phyloP scores from a whole-genome alignment of 2,113 vertebrate species.

The Herpailurus yagouaroundi region DNA sequence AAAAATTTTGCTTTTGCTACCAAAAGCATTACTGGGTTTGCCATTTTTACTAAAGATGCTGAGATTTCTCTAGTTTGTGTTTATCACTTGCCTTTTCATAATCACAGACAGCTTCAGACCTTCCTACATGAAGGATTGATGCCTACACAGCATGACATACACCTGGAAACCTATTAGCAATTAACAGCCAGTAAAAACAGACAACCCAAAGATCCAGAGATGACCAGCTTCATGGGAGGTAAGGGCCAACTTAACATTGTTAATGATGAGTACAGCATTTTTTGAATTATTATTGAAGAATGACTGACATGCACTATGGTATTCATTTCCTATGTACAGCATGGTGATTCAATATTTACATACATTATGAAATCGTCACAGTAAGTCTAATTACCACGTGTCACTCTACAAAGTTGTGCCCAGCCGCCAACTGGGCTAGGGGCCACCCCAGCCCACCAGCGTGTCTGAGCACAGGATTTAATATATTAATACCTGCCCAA shows the following conservation, averaged over 20 bases:
- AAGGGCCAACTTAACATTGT: background rate
- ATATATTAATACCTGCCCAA: background rate
- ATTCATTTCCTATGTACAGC: background rate
- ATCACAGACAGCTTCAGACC: constrained; percentile 50
- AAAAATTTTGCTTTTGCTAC: constrained; percentile 68
- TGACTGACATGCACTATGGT: background rate
- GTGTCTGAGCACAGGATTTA: background rate
- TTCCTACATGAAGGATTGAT: constrained; percentile 75
- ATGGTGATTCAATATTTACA: background rate
- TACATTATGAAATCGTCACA: background rate
- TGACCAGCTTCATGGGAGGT: constrained; percentile 30
- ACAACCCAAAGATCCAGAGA: constrained; percentile 33
- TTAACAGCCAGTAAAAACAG: constrained; percentile 70
- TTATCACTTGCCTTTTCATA: constrained; percentile 70
- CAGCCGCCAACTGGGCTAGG: background rate
- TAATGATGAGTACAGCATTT: background rate
- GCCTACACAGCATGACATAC: constrained; percentile 66
- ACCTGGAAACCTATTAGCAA: constrained; percentile 80
- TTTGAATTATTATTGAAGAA: background rate
- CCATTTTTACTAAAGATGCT: constrained; percentile 69
- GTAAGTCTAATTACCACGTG: background rate
- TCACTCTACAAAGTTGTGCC: background rate
- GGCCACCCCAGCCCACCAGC: background rate
- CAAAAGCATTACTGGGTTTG: constrained; percentile 56
- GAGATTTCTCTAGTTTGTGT: constrained; percentile 69